Base-by-base conservation (phyloP, 2,888 invertebrate species). In the Lepidocyrtinus sp. region DNA sequence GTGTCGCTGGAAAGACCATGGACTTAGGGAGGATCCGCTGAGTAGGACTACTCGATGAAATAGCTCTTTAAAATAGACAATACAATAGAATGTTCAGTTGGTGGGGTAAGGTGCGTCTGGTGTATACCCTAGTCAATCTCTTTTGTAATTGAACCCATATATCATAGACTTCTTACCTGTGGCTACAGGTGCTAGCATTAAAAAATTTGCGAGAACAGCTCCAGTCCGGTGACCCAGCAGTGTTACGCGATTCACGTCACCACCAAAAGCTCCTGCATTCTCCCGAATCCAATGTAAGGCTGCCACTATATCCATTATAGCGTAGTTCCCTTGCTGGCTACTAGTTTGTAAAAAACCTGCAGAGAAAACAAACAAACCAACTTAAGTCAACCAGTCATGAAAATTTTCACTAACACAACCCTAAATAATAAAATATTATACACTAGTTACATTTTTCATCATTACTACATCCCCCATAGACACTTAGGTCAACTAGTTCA, bases 151-250 rank as follows among this genome's bases (percentile, higher is more conserved):
- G n/a, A n/a, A n/a, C n/a, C n/a, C n/a, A n/a, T n/a, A n/a, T n/a
- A n/a, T n/a, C n/a, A n/a, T n/a, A n/a, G n/a, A n/a, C 61, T 26
- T 85, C 88, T 89, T 90, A 96, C 97, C 96, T 92, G 94, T 94
- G 67, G 96, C 95, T 87, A 97, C 96, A 22, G 98, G 98, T 59
- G 98, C 98, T 27, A 98, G 95, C 87, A 97, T 94, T 76, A 99
- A 93, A 88, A 98, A 95, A 90, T 99, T 98, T 86, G 98, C 97
- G 67, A 98, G 91, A 1, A 98, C 96, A 5, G 98, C 99, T 15
- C 99, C 99, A 24, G 97, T 96, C 24, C 98, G 96, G 89, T 99
- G 98, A 1, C 99, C 99, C 91, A 99, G 93, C 83, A 99, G 90
- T 0, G 98, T 98, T 82, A 99, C 94, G 85, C 94, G 92, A 88